Evolutionary conservation across 2,888 invertebrate genomes (phyloP).

Genomic region (Uropetala carovei): DNA sequence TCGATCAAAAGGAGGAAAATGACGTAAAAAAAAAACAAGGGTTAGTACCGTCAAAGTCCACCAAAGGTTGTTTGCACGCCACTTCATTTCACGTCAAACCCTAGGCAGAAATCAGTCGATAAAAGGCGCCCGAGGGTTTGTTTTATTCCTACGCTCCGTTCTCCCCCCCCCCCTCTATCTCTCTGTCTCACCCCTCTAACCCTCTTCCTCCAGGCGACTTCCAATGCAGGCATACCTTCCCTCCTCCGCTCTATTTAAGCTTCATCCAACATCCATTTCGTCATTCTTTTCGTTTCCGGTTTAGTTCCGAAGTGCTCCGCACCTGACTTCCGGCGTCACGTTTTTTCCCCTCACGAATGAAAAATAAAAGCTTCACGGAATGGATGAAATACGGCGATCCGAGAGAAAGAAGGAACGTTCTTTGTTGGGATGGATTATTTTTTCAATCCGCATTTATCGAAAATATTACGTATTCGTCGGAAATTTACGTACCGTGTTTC

Average conservation of each 20-base stretch:
- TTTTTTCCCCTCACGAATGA: background rate
- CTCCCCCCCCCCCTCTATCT: background rate
- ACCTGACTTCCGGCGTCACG: background rate
- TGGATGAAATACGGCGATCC: slow-evolving; percentile 25
- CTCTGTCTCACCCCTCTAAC: background rate
- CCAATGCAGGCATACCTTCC: background rate
- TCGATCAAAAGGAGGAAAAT: slow-evolving; percentile 6
- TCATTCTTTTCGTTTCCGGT: slow-evolving; percentile 27
- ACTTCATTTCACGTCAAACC: slow-evolving; percentile 33
- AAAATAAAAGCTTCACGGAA: slow-evolving; percentile 18
- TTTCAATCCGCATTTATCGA: background rate
- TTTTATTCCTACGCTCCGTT: background rate
- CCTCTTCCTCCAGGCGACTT: background rate
- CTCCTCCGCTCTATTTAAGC: background rate
- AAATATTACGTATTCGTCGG: too few species aligned
- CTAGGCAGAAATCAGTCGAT: slow-evolving; percentile 34
- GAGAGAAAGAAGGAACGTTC: background rate
- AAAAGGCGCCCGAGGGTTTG: slow-evolving; percentile 44
- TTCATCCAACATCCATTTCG: background rate
- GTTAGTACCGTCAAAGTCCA: background rate
- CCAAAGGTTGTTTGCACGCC: slow-evolving; percentile 51
- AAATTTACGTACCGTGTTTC: too few species aligned
- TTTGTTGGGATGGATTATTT: background rate
- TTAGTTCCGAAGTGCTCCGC: background rate
- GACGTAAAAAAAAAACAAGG: background rate